Evolutionary conservation across 2,797 vertebrate genomes (phyloP).

Genomic region (Sternarchorhynchus goeldii): DNA sequence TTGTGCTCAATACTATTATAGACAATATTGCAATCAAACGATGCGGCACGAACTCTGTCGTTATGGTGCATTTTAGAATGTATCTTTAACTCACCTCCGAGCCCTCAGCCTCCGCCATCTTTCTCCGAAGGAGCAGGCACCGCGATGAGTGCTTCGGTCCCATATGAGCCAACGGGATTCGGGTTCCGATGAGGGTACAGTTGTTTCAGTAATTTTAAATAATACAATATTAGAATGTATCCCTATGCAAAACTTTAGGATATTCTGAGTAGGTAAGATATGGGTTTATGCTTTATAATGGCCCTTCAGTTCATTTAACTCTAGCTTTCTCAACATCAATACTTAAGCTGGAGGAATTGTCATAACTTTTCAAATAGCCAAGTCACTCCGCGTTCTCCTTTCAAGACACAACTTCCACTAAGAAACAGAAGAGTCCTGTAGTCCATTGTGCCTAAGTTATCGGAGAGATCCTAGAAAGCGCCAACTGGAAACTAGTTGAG

Average conservation of each 20-base stretch:
- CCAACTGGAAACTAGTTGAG: conserved; percentile 50
- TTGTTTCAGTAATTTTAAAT: not conserved
- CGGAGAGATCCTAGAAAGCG: conserved; percentile 31
- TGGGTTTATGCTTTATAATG: not conserved
- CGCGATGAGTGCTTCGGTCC: conserved; percentile 98
- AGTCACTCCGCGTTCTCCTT: conserved; percentile 4
- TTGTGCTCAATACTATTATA: not conserved
- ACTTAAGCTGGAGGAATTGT: conserved; percentile 2
- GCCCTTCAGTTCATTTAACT: not conserved
- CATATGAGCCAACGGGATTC: conserved; percentile 87
- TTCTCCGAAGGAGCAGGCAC: conserved; percentile 97
- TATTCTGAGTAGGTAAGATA: not conserved
- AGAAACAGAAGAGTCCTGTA: conserved; percentile 41
- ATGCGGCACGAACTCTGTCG: not conserved
- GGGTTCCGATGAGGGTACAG: conserved; percentile 40
- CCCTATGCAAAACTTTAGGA: conserved; percentile 26
- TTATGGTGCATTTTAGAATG: conserved; percentile 41
- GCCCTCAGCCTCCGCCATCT: conserved; percentile 97
- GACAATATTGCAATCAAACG: not conserved
- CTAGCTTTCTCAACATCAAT: conserved; percentile 8
- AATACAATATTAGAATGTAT: not conserved
- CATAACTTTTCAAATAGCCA: conserved; percentile 31
- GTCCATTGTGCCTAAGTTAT: conserved; percentile 61
- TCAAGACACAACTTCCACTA: conserved; percentile 56
- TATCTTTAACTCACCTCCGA: conserved; percentile 85